Conservation (phyloP, 2,113 vertebrate species). For the Atherinomorus stipes region DNA sequence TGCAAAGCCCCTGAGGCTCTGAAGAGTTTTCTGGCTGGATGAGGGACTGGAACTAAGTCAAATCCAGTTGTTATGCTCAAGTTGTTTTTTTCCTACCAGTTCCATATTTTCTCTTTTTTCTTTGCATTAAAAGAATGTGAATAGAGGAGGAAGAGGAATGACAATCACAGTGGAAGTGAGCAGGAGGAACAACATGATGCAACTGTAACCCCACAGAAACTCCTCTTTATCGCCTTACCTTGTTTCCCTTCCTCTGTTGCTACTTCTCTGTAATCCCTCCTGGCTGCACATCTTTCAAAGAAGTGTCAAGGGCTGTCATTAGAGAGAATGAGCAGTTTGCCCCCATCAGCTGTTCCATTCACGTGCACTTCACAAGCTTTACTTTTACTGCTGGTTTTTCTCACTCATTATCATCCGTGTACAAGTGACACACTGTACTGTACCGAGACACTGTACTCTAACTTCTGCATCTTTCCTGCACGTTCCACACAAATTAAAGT, state of each 20-base stretch:
- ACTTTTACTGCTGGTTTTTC: slow-evolving; percentile 36
- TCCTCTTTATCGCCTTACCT: slow-evolving; percentile 2
- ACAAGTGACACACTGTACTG: neutral
- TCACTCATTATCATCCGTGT: slow-evolving; percentile 10
- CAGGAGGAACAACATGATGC: slow-evolving; percentile 37
- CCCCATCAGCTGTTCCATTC: slow-evolving; percentile 55
- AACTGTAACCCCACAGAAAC: slow-evolving; percentile 44
- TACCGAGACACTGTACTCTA: neutral
- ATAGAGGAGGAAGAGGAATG: slow-evolving; percentile 32
- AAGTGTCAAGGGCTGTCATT: slow-evolving; percentile 51
- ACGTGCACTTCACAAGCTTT: slow-evolving; percentile 30
- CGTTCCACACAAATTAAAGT: no score
- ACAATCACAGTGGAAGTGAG: slow-evolving; percentile 1
- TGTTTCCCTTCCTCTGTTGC: slow-evolving; percentile 27
- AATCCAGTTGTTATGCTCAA: slow-evolving; percentile 26
- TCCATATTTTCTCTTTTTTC: slow-evolving; percentile 18
- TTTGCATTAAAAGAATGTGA: slow-evolving; percentile 17
- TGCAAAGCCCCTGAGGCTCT: slow-evolving; percentile 4
- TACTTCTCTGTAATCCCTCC: slow-evolving; percentile 18
- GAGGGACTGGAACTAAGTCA: slow-evolving; percentile 27
- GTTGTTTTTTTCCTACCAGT: slow-evolving; percentile 3
- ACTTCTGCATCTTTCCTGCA: neutral
- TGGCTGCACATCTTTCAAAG: slow-evolving; percentile 21
- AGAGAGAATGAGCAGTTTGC: slow-evolving; percentile 55
- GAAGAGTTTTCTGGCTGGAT: neutral